Conservation (phyloP, 2,113 vertebrate genomes). For the Chrysemys picta region DNA sequence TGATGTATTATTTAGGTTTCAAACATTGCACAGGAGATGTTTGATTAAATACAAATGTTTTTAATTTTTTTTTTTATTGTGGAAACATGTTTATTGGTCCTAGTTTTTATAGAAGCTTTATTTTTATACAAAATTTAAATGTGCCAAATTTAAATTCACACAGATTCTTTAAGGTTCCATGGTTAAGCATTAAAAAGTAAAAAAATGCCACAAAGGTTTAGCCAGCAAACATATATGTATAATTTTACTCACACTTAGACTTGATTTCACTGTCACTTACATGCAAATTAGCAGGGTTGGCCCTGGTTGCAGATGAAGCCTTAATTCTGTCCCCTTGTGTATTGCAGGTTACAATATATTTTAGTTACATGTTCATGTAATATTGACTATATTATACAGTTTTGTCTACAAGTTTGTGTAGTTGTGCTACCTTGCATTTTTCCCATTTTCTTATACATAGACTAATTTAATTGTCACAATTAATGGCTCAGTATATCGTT, state of each 20-base stretch:
- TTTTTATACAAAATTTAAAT: background rate
- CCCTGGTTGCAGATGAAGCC: fast-evolving
- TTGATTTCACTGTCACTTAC: background rate
- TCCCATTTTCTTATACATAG: fast-evolving
- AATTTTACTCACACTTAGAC: background rate
- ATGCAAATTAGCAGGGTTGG: background rate
- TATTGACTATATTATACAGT: background rate
- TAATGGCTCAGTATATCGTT: fast-evolving
- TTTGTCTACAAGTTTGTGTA: background rate
- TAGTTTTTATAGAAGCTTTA: background rate
- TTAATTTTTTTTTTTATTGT: background rate
- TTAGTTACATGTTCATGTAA: background rate
- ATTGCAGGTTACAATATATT: fast-evolving
- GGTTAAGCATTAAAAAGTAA: background rate
- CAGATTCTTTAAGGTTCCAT: background rate
- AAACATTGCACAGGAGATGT: background rate
- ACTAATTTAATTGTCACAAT: background rate
- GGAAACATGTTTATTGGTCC: background rate
- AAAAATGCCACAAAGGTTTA: background rate
- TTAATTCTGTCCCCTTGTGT: background rate
- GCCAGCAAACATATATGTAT: background rate
- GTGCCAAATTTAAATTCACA: background rate
- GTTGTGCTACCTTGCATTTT: background rate
- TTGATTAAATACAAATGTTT: background rate
- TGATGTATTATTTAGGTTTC: background rate